Conservation (phyloP, 2,113 vertebrate species). For the Alligator sinensis region DNA sequence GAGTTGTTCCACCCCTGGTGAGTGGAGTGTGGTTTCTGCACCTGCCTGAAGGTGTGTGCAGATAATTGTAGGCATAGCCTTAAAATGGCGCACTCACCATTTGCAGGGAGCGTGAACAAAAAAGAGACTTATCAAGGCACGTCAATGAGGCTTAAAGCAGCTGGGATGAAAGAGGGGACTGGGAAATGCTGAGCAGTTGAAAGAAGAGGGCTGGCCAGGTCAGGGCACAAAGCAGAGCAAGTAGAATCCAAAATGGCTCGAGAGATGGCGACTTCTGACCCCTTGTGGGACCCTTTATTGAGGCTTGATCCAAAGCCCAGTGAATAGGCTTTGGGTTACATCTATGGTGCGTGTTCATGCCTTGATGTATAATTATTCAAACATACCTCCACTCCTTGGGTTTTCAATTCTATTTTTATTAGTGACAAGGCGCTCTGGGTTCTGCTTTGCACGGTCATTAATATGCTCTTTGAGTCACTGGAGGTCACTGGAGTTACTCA, state of each 20-base stretch:
- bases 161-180: not conserved
- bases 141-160: not conserved
- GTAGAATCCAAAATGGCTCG: not conserved
- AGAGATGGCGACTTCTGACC: not conserved
- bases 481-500: constrained; percentile 49
- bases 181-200: not conserved
- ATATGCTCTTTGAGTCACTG: constrained; percentile 51
- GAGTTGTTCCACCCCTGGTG: no score
- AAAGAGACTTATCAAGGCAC: not conserved
- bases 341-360: not conserved
- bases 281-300: not conserved
- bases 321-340: not conserved
- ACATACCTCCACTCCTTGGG: not conserved
- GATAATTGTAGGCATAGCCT: no score
- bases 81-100: not conserved
- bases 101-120: not conserved
- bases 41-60: no score
- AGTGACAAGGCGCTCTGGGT: not conserved
- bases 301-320: not conserved
- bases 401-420: constrained; percentile 49
- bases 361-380: not conserved
- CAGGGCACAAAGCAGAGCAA: not conserved
- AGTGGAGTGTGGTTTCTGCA: no score
- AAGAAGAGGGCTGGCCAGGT: not conserved
- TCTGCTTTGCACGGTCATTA: constrained; percentile 22